A percentile compares a stretch with the other conserved stretches of the same genome.
phyloP scores from a whole-genome alignment of 1,140 invertebrate species.

The Drosophila orena region DNA sequence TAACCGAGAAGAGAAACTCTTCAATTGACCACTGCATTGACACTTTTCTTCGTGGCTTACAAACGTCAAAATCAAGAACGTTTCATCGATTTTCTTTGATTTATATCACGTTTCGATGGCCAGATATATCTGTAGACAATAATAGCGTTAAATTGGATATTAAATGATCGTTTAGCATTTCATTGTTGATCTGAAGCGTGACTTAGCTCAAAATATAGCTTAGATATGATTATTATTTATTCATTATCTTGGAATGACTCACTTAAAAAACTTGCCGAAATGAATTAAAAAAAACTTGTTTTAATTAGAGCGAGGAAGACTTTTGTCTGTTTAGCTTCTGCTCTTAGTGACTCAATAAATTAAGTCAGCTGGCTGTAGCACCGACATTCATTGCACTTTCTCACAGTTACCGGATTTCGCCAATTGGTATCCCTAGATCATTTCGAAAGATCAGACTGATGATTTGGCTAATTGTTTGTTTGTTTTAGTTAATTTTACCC shows the following conservation, averaged over 20 bases:
- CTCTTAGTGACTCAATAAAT: slow-evolving; percentile 43
- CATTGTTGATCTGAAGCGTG: slow-evolving; percentile 55
- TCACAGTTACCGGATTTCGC: slow-evolving; percentile 34
- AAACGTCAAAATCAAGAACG: slow-evolving; percentile 69
- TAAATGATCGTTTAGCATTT: slow-evolving; percentile 67
- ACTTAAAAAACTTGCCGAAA: slow-evolving; percentile 22
- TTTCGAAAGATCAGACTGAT: slow-evolving; percentile 19
- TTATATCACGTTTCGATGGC: slow-evolving; percentile 37
- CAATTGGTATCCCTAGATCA: slow-evolving; percentile 14
- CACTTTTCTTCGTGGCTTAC: slow-evolving; percentile 45
- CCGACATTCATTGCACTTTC: slow-evolving; percentile 56
- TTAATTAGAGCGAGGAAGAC: slow-evolving; percentile 38
- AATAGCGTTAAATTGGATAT: slow-evolving; percentile 71
- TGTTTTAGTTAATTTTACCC: slow-evolving; percentile 21
- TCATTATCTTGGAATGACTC: slow-evolving; percentile 42
- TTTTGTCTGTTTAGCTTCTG: slow-evolving; percentile 12
- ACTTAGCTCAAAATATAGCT: slow-evolving; percentile 44
- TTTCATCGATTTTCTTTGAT: slow-evolving; percentile 22
- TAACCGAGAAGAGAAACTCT: slow-evolving; percentile 38
- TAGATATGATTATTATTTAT: slow-evolving; percentile 49
- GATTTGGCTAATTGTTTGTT: slow-evolving; percentile 28
- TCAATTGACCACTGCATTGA: slow-evolving; percentile 48
- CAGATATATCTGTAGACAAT: slow-evolving; percentile 47
- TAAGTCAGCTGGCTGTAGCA: slow-evolving; percentile 16
- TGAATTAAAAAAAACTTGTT: slow-evolving; percentile 37